Evolutionary conservation across 2,888 invertebrate species (phyloP).

Genomic region (Lepidonotus clava): DNA sequence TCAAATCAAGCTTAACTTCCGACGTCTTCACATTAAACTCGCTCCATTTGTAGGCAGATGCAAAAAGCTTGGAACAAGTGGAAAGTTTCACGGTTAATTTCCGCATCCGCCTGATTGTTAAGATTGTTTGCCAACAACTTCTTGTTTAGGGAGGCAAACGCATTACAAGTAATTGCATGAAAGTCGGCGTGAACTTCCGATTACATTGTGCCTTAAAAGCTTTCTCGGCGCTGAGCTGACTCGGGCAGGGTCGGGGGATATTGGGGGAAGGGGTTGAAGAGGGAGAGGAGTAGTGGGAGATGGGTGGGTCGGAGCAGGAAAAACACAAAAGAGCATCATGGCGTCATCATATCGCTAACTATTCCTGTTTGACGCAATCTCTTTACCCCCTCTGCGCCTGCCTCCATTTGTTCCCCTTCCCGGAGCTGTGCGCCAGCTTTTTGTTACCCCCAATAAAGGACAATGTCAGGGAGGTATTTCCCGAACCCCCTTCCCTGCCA

Average conservation of each 20-base stretch:
- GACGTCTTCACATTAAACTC: not conserved
- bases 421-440: too few relatives aligned
- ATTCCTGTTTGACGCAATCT: not conserved
- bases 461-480: too few relatives aligned
- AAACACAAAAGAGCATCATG: too few relatives aligned
- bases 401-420: too few relatives aligned
- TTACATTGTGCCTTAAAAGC: constrained; percentile 32
- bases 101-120: constrained; percentile 23
- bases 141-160: constrained; percentile 5
- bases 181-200: constrained; percentile 34
- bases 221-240: too few relatives aligned
- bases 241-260: too few relatives aligned
- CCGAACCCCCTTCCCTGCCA: not conserved
- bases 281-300: not conserved
- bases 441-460: too few relatives aligned
- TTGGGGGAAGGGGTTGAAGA: not conserved
- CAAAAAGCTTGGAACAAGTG: constrained; percentile 24
- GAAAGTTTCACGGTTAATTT: constrained; percentile 29
- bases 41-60: not conserved
- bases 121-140: constrained; percentile 10
- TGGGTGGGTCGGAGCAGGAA: not conserved
- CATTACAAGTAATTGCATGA: constrained; percentile 40
- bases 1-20: not conserved
- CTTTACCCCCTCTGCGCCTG: not conserved
- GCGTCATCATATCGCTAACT: not conserved